Percentiles rank a stretch among this genome's conserved stretches.
These are phyloP conservation scores for Ophonus ardosiacus DNA, from an alignment of 2,888 invertebrate species.

Conservation along the genomic window DNA sequence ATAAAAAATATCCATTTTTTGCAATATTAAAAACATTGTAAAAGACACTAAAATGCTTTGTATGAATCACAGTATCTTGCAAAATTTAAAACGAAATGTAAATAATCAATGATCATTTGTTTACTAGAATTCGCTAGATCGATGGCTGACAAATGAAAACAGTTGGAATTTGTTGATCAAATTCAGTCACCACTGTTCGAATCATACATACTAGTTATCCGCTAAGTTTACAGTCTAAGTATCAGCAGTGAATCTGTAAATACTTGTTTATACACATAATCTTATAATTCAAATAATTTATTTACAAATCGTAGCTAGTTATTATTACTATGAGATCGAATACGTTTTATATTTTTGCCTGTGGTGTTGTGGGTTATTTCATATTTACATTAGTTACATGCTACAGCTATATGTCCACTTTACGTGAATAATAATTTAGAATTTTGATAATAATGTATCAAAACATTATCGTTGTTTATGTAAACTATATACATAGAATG, in stretches of 20 bases:
- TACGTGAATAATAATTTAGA: slow-evolving; percentile 24
- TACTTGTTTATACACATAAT: slow-evolving; percentile 56
- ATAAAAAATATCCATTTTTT: no score
- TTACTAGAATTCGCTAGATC: slow-evolving; percentile 31
- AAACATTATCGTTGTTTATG: slow-evolving; percentile 34
- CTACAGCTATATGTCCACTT: slow-evolving; percentile 50
- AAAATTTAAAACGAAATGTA: slow-evolving; percentile 26
- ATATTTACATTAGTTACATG: slow-evolving; percentile 53
- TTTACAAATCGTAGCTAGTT: slow-evolving; percentile 59
- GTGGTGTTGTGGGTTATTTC: slow-evolving; percentile 37
- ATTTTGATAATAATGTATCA: slow-evolving; percentile 15
- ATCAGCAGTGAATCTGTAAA: slow-evolving; percentile 55
- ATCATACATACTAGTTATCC: slow-evolving; percentile 36
- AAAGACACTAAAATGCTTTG: neutral
- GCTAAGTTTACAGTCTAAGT: slow-evolving; percentile 54
- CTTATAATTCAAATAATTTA: slow-evolving; percentile 58
- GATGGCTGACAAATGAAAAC: slow-evolving; percentile 21
- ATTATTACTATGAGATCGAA: slow-evolving; percentile 63
- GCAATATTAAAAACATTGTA: no score
- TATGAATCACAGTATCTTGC: neutral
- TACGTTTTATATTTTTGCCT: slow-evolving; percentile 50
- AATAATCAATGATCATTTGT: slow-evolving; percentile 4
- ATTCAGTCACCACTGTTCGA: slow-evolving; percentile 46
- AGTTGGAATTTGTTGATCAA: slow-evolving; percentile 45
- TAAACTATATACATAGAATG: slow-evolving; percentile 31